Percentiles rank a stretch among this genome's conserved stretches.
Conservation (phyloP, 2,888 invertebrate genomes). For the Spilosoma lubricipeda region DNA sequence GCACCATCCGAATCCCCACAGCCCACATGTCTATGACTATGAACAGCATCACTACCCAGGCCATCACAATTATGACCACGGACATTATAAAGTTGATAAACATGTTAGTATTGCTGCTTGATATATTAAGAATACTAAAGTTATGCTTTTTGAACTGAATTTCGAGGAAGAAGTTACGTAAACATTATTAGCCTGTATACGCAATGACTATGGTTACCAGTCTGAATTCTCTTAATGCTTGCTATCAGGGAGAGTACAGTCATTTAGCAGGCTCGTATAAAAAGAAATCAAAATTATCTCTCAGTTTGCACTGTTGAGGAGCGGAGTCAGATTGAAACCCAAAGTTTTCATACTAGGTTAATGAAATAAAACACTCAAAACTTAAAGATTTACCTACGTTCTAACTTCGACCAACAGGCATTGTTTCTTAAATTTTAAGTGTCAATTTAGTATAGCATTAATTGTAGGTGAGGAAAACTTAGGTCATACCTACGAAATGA, state of each 20-base stretch:
- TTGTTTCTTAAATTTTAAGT: neutral
- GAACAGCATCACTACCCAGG: constrained; percentile 54
- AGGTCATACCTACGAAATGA: neutral
- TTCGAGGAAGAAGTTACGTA: no score
- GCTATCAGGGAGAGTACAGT: no score
- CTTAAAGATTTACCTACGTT: neutral
- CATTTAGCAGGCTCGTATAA: no score
- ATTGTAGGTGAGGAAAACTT: neutral
- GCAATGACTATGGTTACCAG: no score
- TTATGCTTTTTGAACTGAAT: neutral
- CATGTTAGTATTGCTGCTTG: constrained; percentile 62
- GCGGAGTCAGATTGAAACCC: no score
- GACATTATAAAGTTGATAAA: constrained; percentile 68
- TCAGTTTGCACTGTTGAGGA: no score
- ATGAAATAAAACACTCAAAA: neutral
- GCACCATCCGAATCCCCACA: constrained; percentile 57
- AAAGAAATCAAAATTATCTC: neutral
- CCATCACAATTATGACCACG: constrained; percentile 53
- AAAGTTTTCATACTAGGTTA: no score
- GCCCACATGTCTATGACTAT: constrained; percentile 37
- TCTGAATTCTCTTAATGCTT: no score
- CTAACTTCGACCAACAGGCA: neutral
- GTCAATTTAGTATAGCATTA: neutral
- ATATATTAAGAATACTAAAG: neutral
- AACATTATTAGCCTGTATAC: no score